Base-by-base conservation (phyloP, 2,888 invertebrate genomes). In the Ligdia adustata region DNA sequence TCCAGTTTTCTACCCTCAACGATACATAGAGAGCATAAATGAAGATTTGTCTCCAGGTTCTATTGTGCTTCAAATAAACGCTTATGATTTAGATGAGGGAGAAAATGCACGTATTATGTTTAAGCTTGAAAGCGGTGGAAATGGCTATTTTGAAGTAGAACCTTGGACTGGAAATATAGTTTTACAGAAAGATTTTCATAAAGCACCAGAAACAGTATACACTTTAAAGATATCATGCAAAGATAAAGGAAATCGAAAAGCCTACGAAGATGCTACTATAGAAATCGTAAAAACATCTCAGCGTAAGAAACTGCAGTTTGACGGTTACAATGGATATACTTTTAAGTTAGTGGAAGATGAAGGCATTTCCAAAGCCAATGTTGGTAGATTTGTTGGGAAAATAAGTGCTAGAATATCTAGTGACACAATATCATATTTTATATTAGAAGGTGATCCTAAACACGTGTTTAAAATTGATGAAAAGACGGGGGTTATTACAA, bases 1-100 rank as follows among this genome's bases (percentile, higher is more conserved):
- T 64, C 98, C 98, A 0, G 92, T 94, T 67, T 98, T 99, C 88
- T 98, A 98, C 86, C 98, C 98, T 0, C 92, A 93, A 72, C 92
- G 94, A 68, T 98, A 98, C 80, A 95, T 97, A 72, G 92, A 95
- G 61, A 92, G 94, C 28, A 90, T 98, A 28, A 90, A 93, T 20
- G 95, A 95, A 65, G 93, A 95, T 70, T 82, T 93, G 20, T 82
- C 92, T 44, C 78, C 92, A 11, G 94, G 95, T 9, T 91, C 93
- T 14, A 91, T 91, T 29, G 80, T 98, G 58, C 79, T 96, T 9
- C 93, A 93, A 80, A 94, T 99, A 11, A 92, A 92, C 41, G 98
- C 98, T 1, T 92, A 91, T 42, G 98, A 99, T 90, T 91, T 92
- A 53, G 99, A 99, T 80, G 94, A 95, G 66, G 96, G 95, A n/a